These are phyloP conservation scores for Synchiropus splendidus DNA, from an alignment of 2,113 vertebrate genomes.

Conservation along the genomic window DNA sequence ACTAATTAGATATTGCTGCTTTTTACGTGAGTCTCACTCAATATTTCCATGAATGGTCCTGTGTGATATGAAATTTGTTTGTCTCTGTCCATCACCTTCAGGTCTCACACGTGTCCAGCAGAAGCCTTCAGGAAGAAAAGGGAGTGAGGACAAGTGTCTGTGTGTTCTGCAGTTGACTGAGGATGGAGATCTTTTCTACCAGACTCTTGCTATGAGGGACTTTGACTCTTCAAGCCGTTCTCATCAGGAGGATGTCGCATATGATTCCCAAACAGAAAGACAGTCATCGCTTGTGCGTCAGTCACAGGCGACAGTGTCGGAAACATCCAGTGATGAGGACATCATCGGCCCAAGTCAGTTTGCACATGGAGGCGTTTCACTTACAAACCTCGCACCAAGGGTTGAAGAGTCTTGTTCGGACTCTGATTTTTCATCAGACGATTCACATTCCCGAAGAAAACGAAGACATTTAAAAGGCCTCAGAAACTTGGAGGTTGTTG, in stretches of 20 bases:
- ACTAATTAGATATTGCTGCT: no score
- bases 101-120: constrained; percentile 65
- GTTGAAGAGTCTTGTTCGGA: fast-evolving
- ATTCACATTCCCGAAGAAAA: background rate
- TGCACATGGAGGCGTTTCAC: background rate
- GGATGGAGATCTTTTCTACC: constrained; percentile 80
- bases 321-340: constrained; percentile 18
- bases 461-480: fast-evolving
- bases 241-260: background rate
- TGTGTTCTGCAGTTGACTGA: constrained; percentile 75
- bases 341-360: constrained; percentile 11
- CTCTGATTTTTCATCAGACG: background rate
- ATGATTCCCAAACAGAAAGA: background rate
- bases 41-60: no score
- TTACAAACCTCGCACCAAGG: constrained; percentile 11
- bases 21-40: no score
- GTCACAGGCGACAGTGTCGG: background rate
- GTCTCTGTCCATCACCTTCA: background rate
- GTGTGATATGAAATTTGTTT: background rate
- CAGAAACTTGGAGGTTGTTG: constrained; percentile 10
- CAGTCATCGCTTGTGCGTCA: background rate
- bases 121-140: background rate
- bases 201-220: constrained; percentile 49
- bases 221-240: background rate
- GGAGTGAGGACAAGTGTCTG: constrained; percentile 25